phyloP scores from a whole-genome alignment of 1,140 invertebrate genomes.

The Colletes latitarsis region DNA sequence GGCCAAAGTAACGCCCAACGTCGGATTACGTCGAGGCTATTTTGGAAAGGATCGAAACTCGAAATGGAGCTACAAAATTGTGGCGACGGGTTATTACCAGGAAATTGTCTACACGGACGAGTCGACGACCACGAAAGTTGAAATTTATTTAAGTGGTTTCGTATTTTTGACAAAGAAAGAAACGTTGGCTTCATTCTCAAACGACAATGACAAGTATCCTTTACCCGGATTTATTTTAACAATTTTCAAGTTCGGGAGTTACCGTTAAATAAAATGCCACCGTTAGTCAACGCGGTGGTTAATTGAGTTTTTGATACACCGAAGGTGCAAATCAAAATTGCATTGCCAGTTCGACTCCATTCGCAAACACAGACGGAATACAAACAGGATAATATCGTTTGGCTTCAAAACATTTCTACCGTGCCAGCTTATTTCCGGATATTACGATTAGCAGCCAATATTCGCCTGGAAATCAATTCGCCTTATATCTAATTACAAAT shows the following conservation, averaged over 20 bases:
- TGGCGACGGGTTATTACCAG: too few relatives aligned
- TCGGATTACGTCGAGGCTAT: slow-evolving; percentile 19
- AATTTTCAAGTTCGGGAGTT: too few relatives aligned
- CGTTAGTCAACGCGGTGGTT: neutral
- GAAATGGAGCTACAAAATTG: too few relatives aligned
- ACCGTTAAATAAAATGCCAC: neutral
- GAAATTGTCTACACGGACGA: too few relatives aligned
- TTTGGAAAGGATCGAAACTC: neutral
- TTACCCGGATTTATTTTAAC: too few relatives aligned
- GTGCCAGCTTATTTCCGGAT: slow-evolving; percentile 55
- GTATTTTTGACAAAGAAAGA: neutral
- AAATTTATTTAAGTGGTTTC: neutral
- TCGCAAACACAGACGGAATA: slow-evolving; percentile 65
- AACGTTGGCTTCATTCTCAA: too few relatives aligned
- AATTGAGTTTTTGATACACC: slow-evolving; percentile 42
- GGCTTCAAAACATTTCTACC: slow-evolving; percentile 59
- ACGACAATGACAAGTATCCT: too few relatives aligned
- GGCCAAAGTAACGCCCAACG: neutral
- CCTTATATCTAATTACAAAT: slow-evolving; percentile 56
- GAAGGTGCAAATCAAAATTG: slow-evolving; percentile 24
- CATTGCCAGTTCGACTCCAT: slow-evolving; percentile 29
- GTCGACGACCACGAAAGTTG: too few relatives aligned
- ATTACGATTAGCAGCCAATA: slow-evolving; percentile 47
- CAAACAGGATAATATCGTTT: slow-evolving; percentile 63
- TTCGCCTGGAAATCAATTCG: slow-evolving; percentile 44